Percentiles rank a stretch among this genome's conserved stretches.
phyloP scores from a whole-genome alignment of 2,797 vertebrate species.

The Rhinoraja longicauda region DNA sequence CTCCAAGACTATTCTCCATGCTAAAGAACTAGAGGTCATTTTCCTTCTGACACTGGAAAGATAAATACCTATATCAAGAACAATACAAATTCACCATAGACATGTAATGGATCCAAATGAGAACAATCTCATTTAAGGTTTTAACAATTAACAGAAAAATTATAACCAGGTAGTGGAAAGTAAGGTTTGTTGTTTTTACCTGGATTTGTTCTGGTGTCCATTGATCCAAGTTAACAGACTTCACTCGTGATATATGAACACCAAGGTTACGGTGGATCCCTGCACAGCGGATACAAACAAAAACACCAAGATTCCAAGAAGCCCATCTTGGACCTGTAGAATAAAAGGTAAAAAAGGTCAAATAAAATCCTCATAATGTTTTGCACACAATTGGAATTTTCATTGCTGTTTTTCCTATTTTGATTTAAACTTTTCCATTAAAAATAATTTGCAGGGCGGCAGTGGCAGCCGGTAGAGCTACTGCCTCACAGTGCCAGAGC shows the following conservation, averaged over 20 bases:
- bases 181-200: conserved; percentile 54
- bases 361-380: conserved; percentile 12
- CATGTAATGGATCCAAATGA: neutral
- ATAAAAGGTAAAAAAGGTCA: conserved; percentile 38
- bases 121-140: neutral
- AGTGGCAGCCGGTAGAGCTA: no score
- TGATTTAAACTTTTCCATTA: neutral
- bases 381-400: neutral
- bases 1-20: neutral
- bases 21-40: neutral
- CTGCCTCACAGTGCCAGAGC: no score
- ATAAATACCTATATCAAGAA: neutral
- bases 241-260: conserved; percentile 97
- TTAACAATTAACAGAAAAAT: neutral
- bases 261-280: conserved; percentile 97
- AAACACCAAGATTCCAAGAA: conserved; percentile 98
- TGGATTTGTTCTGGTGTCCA: conserved; percentile 97
- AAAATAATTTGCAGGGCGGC: neutral
- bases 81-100: neutral
- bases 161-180: neutral
- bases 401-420: neutral
- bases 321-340: conserved; percentile 89
- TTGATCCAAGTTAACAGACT: conserved; percentile 96
- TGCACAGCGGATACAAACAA: conserved; percentile 97
- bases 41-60: neutral